Evolutionary conservation across 2,888 invertebrate genomes (phyloP).

Genomic region (Glyphotaelius pellucidus): DNA sequence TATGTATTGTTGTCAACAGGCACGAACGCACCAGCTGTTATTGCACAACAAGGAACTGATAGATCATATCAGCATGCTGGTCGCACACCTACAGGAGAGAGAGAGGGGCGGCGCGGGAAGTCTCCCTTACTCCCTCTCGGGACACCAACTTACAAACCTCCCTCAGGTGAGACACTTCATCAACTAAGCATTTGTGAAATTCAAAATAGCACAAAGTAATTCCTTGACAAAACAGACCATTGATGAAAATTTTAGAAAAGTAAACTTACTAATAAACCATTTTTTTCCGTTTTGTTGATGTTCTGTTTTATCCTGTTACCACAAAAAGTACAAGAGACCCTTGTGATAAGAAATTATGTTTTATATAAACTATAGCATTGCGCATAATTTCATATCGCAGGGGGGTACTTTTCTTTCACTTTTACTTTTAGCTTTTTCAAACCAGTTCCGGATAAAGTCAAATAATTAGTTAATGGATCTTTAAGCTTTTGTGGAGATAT

Average conservation of each 20-base stretch:
- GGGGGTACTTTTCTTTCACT: background rate
- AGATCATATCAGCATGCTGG: slow-evolving; percentile 95
- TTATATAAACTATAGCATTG: background rate
- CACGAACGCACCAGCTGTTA: slow-evolving; percentile 94
- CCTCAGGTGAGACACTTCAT: slow-evolving; percentile 79
- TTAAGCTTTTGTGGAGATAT: background rate
- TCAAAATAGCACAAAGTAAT: background rate
- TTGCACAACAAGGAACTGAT: slow-evolving; percentile 96
- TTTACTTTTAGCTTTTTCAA: background rate
- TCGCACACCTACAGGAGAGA: slow-evolving; percentile 91
- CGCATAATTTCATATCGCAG: background rate
- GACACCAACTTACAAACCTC: slow-evolving; percentile 81
- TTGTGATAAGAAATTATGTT: background rate
- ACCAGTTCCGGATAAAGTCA: background rate
- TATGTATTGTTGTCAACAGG: slow-evolving; percentile 70
- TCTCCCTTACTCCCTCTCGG: slow-evolving; percentile 73
- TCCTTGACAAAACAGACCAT: too few relatives aligned
- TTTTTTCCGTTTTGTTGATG: too few relatives aligned
- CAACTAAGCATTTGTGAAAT: background rate
- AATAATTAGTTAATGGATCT: background rate
- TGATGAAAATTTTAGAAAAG: too few relatives aligned
- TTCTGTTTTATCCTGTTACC: too few relatives aligned
- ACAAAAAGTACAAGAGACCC: background rate
- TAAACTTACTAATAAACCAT: too few relatives aligned
- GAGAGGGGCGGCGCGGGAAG: slow-evolving; percentile 80